phyloP scores from a whole-genome alignment of 2,888 invertebrate species.

The Muscina levida region DNA sequence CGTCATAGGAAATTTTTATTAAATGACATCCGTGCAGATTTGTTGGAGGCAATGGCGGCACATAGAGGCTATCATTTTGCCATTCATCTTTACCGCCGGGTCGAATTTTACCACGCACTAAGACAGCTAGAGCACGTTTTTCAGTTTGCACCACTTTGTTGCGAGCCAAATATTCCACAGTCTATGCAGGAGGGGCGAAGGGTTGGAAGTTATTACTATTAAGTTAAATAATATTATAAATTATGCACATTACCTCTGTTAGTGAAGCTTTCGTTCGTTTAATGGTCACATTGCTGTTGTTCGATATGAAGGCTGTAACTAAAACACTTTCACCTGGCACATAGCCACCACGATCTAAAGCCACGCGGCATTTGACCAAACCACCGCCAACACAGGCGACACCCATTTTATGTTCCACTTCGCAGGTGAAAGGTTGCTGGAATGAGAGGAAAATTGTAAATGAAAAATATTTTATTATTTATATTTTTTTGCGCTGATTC shows the following conservation, averaged over 20 bases:
- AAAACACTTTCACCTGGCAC: constrained; percentile 96
- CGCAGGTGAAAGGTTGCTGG: constrained; percentile 93
- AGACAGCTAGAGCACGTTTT: constrained; percentile 89
- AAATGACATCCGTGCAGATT: constrained; percentile 96
- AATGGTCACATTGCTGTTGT: constrained; percentile 91
- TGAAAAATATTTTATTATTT: constrained; percentile 30
- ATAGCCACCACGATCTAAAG: constrained; percentile 94
- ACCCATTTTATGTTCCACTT: constrained; percentile 94
- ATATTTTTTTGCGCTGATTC: neutral
- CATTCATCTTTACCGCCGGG: constrained; percentile 91
- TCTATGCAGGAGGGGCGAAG: constrained; percentile 80
- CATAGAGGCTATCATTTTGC: constrained; percentile 93
- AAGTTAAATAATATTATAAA: neutral
- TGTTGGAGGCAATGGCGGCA: constrained; percentile 96
- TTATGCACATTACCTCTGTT: constrained; percentile 81
- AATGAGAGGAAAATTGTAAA: constrained; percentile 16
- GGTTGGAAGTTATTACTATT: neutral
- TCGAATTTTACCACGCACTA: constrained; percentile 89
- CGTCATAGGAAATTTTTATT: constrained; percentile 95
- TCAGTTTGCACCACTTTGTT: constrained; percentile 93
- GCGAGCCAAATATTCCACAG: constrained; percentile 92
- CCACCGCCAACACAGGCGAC: constrained; percentile 94
- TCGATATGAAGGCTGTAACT: constrained; percentile 91
- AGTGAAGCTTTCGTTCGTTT: constrained; percentile 92
- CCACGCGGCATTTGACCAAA: constrained; percentile 90